phyloP scores from a whole-genome alignment of 2,888 invertebrate genomes.

The Brachypalpus laphriformis region DNA sequence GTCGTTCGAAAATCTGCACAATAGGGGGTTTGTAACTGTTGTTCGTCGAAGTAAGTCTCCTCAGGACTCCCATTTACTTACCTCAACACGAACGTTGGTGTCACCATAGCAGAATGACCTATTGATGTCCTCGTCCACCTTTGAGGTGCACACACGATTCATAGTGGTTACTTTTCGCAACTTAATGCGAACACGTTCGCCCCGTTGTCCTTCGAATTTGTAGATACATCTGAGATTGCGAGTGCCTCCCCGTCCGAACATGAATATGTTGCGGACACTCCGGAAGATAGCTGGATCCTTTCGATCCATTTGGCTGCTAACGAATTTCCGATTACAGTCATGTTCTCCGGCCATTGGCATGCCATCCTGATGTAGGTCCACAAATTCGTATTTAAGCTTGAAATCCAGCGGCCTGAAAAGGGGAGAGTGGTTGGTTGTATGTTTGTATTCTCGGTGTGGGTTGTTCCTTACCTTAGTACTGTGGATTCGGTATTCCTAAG shows the following conservation, averaged over 20 bases:
- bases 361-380: conserved; percentile 93
- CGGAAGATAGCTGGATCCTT: conserved; percentile 89
- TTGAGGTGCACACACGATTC: conserved; percentile 83
- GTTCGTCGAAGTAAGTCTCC: too few species aligned
- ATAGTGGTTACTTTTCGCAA: conserved; percentile 89
- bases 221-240: conserved; percentile 94
- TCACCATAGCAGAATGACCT: conserved; percentile 89
- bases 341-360: conserved; percentile 88
- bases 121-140: conserved; percentile 85
- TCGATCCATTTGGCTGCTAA: conserved; percentile 84
- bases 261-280: conserved; percentile 91
- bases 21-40: neutral
- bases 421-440: neutral
- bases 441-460: neutral
- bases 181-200: conserved; percentile 90
- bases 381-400: conserved; percentile 93
- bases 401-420: conserved; percentile 90
- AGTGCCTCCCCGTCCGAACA: conserved; percentile 93
- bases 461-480: conserved; percentile 88
- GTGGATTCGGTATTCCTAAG: conserved; percentile 92
- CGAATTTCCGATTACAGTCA: conserved; percentile 90
- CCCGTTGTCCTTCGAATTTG: conserved; percentile 92
- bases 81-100: conserved; percentile 87
- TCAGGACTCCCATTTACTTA: conserved; percentile 58
- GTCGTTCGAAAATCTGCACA: conserved; percentile 87